Evolutionary conservation across 2,888 invertebrate genomes (phyloP).

Genomic region (Bugulina stolonifera): DNA sequence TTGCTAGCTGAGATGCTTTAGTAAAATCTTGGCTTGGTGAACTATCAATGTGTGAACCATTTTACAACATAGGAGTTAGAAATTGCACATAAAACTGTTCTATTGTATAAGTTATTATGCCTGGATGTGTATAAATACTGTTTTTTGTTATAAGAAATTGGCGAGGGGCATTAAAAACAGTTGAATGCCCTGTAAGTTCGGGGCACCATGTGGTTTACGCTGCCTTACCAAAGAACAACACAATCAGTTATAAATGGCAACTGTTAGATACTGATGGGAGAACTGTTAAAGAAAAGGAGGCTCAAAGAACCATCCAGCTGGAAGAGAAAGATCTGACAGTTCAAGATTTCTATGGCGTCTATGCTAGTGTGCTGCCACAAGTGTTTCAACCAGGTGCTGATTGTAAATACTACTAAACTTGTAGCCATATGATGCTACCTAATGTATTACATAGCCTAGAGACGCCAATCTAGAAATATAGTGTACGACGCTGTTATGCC

Average conservation of each 20-base stretch:
- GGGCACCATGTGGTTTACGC: slow-evolving; percentile 15
- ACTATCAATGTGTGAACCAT: too few species aligned
- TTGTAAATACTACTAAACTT: background rate
- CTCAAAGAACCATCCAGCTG: background rate
- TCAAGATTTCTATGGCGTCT: slow-evolving; percentile 13
- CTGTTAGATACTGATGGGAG: background rate
- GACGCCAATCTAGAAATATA: too few species aligned
- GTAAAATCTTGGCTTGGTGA: too few species aligned
- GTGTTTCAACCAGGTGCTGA: slow-evolving; percentile 7
- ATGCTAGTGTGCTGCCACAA: background rate
- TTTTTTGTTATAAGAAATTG: too few species aligned
- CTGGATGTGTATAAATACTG: too few species aligned
- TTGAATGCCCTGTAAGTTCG: background rate
- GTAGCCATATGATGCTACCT: too few species aligned
- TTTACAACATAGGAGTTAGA: too few species aligned
- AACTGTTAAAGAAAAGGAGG: slow-evolving; percentile 4
- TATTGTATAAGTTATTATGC: too few species aligned
- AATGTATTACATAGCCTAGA: too few species aligned
- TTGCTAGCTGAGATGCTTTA: too few species aligned
- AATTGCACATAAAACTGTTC: too few species aligned
- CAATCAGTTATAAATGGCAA: background rate
- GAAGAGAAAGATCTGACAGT: slow-evolving; percentile 1
- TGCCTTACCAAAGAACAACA: background rate
- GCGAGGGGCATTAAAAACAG: background rate
- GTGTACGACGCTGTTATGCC: too few species aligned